A percentile compares a stretch with the other conserved stretches of the same genome.
Evolutionary conservation across 2,113 vertebrate species (phyloP).

Genomic region (Notothenia coriiceps): DNA sequence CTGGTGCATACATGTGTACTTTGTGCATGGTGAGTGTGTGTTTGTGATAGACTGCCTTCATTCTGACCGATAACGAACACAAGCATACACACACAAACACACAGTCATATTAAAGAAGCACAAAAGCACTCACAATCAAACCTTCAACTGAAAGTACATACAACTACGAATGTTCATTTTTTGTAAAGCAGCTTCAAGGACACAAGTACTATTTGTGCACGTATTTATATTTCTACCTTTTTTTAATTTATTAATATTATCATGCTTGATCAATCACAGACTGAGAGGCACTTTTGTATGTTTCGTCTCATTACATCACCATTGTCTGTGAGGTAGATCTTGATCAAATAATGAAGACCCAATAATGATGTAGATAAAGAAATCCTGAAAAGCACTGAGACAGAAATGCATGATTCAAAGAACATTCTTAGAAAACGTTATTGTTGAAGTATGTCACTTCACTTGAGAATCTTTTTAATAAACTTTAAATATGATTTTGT

Average conservation of each 20-base stretch:
- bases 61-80: conserved; percentile 34
- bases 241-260: conserved; percentile 9
- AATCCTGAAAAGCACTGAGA: conserved; percentile 8
- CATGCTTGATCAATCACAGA: conserved; percentile 47
- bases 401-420: conserved; percentile 60
- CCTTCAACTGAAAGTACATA: conserved; percentile 62
- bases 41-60: conserved; percentile 42
- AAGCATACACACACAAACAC: conserved; percentile 13
- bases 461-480: background rate
- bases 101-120: conserved; percentile 66
- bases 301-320: conserved; percentile 35
- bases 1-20: background rate
- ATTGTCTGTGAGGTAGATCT: conserved; percentile 26
- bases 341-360: background rate
- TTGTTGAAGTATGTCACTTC: conserved; percentile 8
- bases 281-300: conserved; percentile 69
- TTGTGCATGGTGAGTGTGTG: conserved; percentile 8
- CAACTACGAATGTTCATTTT: conserved; percentile 70
- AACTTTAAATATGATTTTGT: background rate
- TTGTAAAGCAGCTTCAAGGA: conserved; percentile 63
- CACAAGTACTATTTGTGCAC: conserved; percentile 51
- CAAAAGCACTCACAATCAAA: conserved; percentile 62
- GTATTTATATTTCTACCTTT: conserved; percentile 63
- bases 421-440: conserved; percentile 13
- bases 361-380: conserved; percentile 9